Percentiles rank a stretch among this genome's conserved stretches.
These are phyloP conservation scores for Nasonia oneida DNA, from an alignment of 2,888 invertebrate species.

Conservation along the genomic window DNA sequence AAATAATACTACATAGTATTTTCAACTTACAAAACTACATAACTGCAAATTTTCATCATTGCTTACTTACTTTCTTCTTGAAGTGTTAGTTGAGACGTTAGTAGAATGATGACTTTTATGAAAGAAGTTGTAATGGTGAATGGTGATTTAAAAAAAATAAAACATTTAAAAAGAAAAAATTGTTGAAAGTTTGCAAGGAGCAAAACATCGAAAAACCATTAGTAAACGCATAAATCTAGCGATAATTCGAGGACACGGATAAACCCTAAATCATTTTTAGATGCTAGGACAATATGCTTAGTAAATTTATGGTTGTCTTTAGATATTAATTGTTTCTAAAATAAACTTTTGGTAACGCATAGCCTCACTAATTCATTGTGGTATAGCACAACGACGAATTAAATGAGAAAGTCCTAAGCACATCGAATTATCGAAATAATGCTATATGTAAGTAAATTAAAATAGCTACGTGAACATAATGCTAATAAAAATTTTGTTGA, in stretches of 20 bases:
- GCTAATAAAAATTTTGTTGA: neutral
- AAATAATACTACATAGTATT: neutral
- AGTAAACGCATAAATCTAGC: neutral
- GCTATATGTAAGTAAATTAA: neutral
- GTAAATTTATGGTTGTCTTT: slow-evolving; percentile 34
- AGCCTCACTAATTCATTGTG: slow-evolving; percentile 65
- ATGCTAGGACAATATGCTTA: neutral
- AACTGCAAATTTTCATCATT: neutral
- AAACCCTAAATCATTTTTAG: slow-evolving; percentile 34
- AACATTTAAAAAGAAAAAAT: neutral
- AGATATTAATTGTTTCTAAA: slow-evolving; percentile 49
- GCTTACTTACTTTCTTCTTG: neutral
- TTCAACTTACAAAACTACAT: neutral
- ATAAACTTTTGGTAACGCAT: slow-evolving; percentile 63
- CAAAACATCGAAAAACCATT: neutral
- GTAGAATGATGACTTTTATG: too few species aligned
- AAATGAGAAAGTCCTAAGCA: slow-evolving; percentile 65
- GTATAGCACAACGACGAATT: slow-evolving; percentile 62
- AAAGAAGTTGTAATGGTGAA: too few species aligned
- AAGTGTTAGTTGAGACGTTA: neutral
- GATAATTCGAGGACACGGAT: neutral
- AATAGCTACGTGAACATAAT: neutral
- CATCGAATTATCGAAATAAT: slow-evolving; percentile 67
- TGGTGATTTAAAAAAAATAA: neutral
- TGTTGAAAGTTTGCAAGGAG: neutral